Conservation (phyloP, 1,140 invertebrate species). For the Chionoecetes opilio region DNA sequence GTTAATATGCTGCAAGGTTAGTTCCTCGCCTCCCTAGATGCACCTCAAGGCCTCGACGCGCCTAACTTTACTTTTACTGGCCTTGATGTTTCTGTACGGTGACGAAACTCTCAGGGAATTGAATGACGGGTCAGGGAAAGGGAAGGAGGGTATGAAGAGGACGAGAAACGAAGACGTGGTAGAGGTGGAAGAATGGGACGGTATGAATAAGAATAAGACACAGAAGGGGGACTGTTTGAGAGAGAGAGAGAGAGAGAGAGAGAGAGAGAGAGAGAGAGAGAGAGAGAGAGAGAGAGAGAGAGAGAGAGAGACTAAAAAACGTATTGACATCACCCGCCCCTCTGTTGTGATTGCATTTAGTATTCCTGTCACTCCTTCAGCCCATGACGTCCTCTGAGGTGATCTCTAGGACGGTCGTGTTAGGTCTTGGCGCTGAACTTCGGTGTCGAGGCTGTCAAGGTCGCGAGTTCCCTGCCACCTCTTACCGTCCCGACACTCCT, state of each 20-base stretch:
- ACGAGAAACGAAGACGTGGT: neutral
- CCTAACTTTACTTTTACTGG: too few species aligned
- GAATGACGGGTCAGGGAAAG: neutral
- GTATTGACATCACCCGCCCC: too few species aligned
- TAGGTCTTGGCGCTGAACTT: neutral
- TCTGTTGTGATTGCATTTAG: neutral
- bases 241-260: neutral
- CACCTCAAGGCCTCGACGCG: too few species aligned
- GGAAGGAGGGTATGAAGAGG: neutral
- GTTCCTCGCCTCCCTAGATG: too few species aligned
- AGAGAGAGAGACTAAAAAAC: too few species aligned
- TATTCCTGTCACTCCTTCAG: neutral
- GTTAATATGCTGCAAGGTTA: too few species aligned
- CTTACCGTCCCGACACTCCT: neutral
- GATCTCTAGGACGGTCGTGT: neutral
- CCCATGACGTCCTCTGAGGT: too few species aligned
- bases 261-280: too few species aligned
- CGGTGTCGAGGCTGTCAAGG: neutral
- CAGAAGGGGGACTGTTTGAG: neutral
- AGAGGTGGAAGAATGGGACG: neutral
- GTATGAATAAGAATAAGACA: conserved; percentile 30
- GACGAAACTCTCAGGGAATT: neutral
- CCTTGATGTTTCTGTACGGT: neutral
- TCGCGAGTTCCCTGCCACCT: neutral
- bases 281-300: too few species aligned